Evolutionary conservation across 2,797 vertebrate genomes (phyloP), one percentile per base, ranked within the genome.

Genomic region (Pseudochirops cupreus): DNA sequence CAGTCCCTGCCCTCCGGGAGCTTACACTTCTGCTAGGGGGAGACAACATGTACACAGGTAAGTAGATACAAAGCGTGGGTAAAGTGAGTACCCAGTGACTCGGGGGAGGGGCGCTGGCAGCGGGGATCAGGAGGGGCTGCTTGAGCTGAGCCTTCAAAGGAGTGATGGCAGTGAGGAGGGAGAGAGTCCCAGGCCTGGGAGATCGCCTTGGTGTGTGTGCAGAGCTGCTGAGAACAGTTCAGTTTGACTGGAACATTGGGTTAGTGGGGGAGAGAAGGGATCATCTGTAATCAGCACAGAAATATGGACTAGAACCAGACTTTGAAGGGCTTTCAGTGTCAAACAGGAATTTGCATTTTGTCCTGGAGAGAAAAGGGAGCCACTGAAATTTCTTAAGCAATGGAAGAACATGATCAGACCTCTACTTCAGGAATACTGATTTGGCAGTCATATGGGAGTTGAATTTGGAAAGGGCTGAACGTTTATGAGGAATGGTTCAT

Each of bases 31-130:
- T 82, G 46, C 74, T 82, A 26, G 74, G 74, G 74, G 74, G 39
- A 82, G 39, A 82, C 74, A 82, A 82, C 74, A 82, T 82, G 74
- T 82, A 82, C 74, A 46, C 74, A 82, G 74, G 67, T 82, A 82
- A 82, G 67, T 82, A 82, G 46, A 82, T 82, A 46, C 74, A 46
- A 46, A 46, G 39, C 26, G 14, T 82, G 74, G 39, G 46, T 82
- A 82, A 82, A 82, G 39, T 46, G 46, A 82, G 46, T 26, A 82
- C 74, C 11, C 26, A 82, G 74, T 11, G 26, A 46, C 46, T 82
- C 11, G 7, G 74, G 74, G 74, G 74, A 46, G 74, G 74, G 74
- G 4, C 21, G 6, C 26, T 24, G n/a, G 39, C 46, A 46, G 46
- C 46, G 39, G 74, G 74, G 46, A 46, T 82, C 18, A 46, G 39